Percentiles rank a stretch among this genome's conserved stretches.
Evolutionary conservation across 2,888 invertebrate species (phyloP).

Genomic region (Dasypogon diadema): DNA sequence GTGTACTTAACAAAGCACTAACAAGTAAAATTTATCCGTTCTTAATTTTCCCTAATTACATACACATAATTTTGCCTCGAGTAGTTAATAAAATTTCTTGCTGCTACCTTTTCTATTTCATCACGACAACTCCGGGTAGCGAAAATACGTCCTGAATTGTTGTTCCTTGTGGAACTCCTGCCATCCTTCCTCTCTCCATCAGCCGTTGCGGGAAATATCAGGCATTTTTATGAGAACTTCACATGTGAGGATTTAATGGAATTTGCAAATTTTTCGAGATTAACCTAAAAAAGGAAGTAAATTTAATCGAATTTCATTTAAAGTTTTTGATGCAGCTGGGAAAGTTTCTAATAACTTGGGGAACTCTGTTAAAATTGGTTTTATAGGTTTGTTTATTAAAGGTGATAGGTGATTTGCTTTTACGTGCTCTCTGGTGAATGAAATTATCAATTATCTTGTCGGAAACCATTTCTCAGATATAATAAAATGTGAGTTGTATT

Average conservation of each 20-base stretch:
- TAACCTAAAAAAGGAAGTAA: background rate
- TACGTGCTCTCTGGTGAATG: too few species aligned
- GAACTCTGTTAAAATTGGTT: too few species aligned
- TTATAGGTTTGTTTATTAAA: too few species aligned
- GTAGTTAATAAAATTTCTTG: background rate
- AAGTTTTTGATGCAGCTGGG: background rate
- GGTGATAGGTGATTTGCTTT: too few species aligned
- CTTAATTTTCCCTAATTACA: background rate
- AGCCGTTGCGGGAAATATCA: too few species aligned
- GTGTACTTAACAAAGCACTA: background rate
- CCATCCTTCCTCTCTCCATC: background rate
- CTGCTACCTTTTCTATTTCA: background rate
- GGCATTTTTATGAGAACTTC: background rate
- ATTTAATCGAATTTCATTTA: background rate
- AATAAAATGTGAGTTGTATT: too few species aligned
- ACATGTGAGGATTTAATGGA: conserved; percentile 12
- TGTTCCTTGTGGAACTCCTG: too few species aligned
- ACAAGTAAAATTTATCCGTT: background rate
- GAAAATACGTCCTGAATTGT: too few species aligned
- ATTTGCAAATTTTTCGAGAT: conserved; percentile 9
- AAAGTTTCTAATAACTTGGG: background rate
- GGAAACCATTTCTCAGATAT: too few species aligned
- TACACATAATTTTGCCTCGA: background rate
- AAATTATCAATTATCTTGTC: too few species aligned
- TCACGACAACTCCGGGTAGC: background rate